Evolutionary conservation across 2,797 vertebrate species (phyloP).

Genomic region (Ispidina picta): DNA sequence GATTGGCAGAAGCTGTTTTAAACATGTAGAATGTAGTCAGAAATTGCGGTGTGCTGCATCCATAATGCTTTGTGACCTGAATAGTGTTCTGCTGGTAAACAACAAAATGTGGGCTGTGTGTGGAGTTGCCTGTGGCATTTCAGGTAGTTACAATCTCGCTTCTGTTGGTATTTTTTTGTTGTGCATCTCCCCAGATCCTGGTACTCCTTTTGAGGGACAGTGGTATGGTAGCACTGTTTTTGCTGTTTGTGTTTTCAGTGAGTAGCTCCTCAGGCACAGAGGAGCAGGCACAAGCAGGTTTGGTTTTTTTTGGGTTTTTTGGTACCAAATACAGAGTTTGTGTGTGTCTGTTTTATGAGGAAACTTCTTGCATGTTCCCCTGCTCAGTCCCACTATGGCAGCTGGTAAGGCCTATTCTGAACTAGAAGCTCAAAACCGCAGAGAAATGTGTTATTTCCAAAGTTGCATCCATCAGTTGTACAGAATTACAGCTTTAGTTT

Average conservation of each 20-base stretch:
- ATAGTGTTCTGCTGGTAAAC: background rate
- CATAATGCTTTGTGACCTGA: background rate
- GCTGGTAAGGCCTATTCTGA: background rate
- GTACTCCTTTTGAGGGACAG: background rate
- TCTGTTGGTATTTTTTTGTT: background rate
- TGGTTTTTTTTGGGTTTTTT: background rate
- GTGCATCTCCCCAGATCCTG: background rate
- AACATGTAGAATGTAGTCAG: background rate
- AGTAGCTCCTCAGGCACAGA: background rate
- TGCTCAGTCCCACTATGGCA: background rate
- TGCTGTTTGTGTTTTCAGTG: background rate
- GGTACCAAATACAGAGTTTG: background rate
- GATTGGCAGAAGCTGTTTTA: constrained; percentile 13
- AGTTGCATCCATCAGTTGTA: background rate
- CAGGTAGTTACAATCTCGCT: background rate
- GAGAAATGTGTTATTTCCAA: background rate
- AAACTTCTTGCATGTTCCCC: background rate
- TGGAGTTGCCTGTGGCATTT: background rate
- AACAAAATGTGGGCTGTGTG: background rate
- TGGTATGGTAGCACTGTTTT: background rate
- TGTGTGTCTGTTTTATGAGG: background rate
- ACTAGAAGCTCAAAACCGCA: background rate
- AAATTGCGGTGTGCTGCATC: background rate
- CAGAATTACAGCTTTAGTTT: background rate
- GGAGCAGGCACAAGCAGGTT: background rate